Base-by-base conservation (phyloP, 2,797 vertebrate species). In the Galagoides demidoff region DNA sequence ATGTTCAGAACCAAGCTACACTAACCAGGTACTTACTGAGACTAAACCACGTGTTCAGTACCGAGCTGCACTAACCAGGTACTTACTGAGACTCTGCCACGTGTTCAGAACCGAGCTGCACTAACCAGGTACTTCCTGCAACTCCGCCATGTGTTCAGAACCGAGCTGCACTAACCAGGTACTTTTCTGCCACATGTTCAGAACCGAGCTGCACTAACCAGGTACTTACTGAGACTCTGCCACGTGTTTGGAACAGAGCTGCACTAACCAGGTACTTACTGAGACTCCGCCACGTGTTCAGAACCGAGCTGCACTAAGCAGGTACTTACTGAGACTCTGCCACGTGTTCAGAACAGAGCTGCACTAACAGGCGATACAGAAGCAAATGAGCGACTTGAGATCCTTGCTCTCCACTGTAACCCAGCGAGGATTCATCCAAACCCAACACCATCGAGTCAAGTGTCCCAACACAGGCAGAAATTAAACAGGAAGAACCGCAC, bases 1-100 rank as follows among this genome's bases (percentile, higher is more conserved):
- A 2, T 7, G 19, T 0, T 39, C 37, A n/a, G 49, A 2, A 6
- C 23, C 16, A 0, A 0, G 3, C 0, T 7, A 0, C 0, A 2
- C 1, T 8, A 22, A 31, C 45, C 22, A 31, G 63, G 2, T 16
- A 43, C 5, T 59, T 9, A 5, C 0, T 1, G 45, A 63, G 7
- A 19, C 20, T 45, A 55, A 5, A 31, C 14, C 45, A 3, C 3
- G 3, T 7, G 19, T 0, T 39, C 37, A n/a, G 49, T 2, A 6
- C 23, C 10, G 0, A 0, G 3, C 0, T 7, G 0, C 0, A 2
- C 1, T 8, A 22, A 31, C 45, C 27, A 31, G 63, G 2, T 16
- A 43, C 5, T 49, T 9, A 5, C 0, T 1, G 45, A 63, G 7
- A 19, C 20, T 45, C 63, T 5, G 31, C 14, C 45, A 3, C 3